Evolutionary conservation across 2,888 invertebrate genomes (phyloP).

Genomic region (Hipparchia semele): DNA sequence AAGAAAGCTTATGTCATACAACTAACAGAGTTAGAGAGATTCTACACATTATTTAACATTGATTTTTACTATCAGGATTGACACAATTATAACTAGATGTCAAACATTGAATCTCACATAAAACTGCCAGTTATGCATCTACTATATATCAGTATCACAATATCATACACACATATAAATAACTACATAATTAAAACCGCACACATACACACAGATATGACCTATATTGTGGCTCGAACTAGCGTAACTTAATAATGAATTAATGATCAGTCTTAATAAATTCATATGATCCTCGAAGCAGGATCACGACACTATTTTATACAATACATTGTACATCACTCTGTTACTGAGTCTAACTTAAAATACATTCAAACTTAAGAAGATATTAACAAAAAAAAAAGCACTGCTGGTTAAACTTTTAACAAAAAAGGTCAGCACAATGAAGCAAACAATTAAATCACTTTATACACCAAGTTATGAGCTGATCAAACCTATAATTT

Average conservation of each 20-base stretch:
- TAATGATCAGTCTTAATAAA: slow-evolving; percentile 81
- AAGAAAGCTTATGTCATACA: slow-evolving; percentile 34
- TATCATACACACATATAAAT: slow-evolving; percentile 65
- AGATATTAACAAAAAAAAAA: slow-evolving; percentile 69
- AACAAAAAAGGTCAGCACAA: slow-evolving; percentile 66
- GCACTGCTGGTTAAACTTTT: slow-evolving; percentile 71
- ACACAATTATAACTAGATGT: slow-evolving; percentile 49
- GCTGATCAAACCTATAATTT: slow-evolving; percentile 47
- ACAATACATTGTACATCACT: slow-evolving; percentile 61
- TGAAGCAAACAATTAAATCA: slow-evolving; percentile 66
- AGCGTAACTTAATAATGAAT: slow-evolving; percentile 79
- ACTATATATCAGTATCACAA: slow-evolving; percentile 51
- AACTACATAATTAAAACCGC: slow-evolving; percentile 63
- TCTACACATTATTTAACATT: slow-evolving; percentile 38
- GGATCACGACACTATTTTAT: slow-evolving; percentile 62
- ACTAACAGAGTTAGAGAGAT: slow-evolving; percentile 49
- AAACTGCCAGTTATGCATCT: slow-evolving; percentile 48
- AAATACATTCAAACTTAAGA: slow-evolving; percentile 64
- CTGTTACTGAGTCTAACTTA: slow-evolving; percentile 79
- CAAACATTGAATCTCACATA: slow-evolving; percentile 56
- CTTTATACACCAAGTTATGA: slow-evolving; percentile 40
- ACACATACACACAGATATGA: slow-evolving; percentile 60
- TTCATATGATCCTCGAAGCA: slow-evolving; percentile 56
- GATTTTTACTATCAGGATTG: slow-evolving; percentile 44
- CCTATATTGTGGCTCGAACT: slow-evolving; percentile 72